Base-by-base conservation (phyloP, 2,113 vertebrate species). In the Anguilla japonica region DNA sequence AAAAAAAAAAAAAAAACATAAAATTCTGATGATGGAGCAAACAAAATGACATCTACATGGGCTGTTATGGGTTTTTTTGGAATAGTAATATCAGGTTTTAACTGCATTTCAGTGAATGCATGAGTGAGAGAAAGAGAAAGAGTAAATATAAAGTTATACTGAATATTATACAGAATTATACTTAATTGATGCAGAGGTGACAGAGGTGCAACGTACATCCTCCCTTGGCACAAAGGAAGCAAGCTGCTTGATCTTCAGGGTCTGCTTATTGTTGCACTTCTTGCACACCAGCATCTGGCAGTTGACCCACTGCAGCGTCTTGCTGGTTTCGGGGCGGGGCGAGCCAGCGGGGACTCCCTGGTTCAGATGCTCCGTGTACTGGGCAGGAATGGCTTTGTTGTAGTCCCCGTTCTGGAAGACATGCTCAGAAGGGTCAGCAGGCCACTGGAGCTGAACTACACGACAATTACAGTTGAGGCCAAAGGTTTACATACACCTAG, bases 381-480 rank as follows among this genome's bases (percentile, higher is more conserved):
- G 98, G 5, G 98, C 98, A 0, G 98, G 98, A 88, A 99, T 99
- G 0, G 97, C 97, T 90, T 99, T 99, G 94, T 99, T 99, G 95
- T 99, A 99, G 92, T 99, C 98, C 0, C 98, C 98, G 50, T 99
- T 99, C 98, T 99, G 90, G 5, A 87, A 88, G 84, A 80, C 34
- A 43, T 11, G 34, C 57, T 18, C 15, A 15, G 41, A 63, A 81
- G 2, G 11, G 71, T 75, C 71, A 75, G 26, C 0, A 29, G 60
- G 5, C 20, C 60, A 67, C 60, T 2, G 60, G 4, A 34, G n/a
- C 26, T 34, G 7, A 34, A 34, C n/a, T 34, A 29, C 26, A 6
- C 14, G 6, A 60, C 71, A 75, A 13, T 75, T n/a, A 34, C 34
- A 34, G 34, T 34, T 34, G 34, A 34, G 34, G 34, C 34, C 34